Evolutionary conservation across 1,140 invertebrate species (phyloP).

Genomic region (Ips nitidus): DNA sequence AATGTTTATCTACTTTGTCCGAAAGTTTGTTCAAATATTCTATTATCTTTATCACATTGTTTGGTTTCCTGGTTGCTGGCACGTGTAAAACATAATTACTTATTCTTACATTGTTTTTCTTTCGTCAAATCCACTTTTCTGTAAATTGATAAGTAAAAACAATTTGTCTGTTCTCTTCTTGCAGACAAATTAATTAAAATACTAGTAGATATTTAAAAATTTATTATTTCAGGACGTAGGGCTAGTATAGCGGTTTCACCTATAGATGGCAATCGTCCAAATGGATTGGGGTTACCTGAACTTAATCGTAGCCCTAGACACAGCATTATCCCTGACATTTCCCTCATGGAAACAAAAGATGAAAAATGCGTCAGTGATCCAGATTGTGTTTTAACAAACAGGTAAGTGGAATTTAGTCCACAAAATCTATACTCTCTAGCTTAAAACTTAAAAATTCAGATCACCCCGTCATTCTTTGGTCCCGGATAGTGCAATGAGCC

Average conservation of each 20-base stretch:
- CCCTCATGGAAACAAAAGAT: slow-evolving; percentile 42
- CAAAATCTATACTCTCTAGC: background rate
- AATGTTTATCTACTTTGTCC: no score
- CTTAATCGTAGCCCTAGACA: slow-evolving; percentile 63
- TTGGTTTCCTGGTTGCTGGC: no score
- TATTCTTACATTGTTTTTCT: no score
- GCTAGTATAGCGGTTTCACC: slow-evolving; percentile 56
- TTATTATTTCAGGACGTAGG: slow-evolving; percentile 41
- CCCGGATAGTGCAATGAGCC: slow-evolving; percentile 59
- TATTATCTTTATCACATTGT: no score
- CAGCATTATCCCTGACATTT: slow-evolving; percentile 62
- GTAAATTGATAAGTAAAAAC: background rate
- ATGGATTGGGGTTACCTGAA: slow-evolving; percentile 56
- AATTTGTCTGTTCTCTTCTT: background rate
- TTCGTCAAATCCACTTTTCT: no score
- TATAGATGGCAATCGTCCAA: slow-evolving; percentile 50
- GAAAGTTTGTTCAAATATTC: no score
- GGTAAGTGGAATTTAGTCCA: no score
- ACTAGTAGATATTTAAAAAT: no score
- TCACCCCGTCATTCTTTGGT: slow-evolving; percentile 47
- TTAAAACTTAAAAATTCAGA: slow-evolving; percentile 11
- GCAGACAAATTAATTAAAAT: background rate
- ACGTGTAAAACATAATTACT: no score
- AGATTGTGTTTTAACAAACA: no score
- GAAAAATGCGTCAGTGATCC: background rate